Conservation (phyloP, 2,113 vertebrate species). For the Mormyrus iriodes region DNA sequence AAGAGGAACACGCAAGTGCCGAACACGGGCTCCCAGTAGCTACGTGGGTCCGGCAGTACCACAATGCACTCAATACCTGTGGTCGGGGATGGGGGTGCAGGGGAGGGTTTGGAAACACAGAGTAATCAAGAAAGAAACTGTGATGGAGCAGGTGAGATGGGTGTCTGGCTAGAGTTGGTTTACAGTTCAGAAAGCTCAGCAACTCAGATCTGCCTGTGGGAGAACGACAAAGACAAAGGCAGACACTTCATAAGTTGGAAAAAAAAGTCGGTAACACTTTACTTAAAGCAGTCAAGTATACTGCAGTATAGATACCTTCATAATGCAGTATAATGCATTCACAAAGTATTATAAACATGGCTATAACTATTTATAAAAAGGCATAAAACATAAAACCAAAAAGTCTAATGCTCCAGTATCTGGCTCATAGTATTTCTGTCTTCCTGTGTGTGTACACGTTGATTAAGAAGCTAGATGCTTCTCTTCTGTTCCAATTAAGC, state of each 20-base stretch:
- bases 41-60: conserved; percentile 80
- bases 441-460: neutral
- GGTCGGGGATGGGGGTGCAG: neutral
- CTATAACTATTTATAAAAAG: neutral
- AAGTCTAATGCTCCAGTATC: neutral
- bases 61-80: conserved; percentile 71
- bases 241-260: neutral
- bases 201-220: neutral
- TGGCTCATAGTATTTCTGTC: neutral
- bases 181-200: neutral
- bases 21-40: conserved; percentile 91
- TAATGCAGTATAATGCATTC: neutral
- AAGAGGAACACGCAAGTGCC: conserved; percentile 97
- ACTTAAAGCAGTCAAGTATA: neutral
- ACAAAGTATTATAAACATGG: neutral
- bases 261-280: neutral
- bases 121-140: neutral
- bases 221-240: neutral
- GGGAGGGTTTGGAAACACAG: neutral
- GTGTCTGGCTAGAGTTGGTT: neutral
- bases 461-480: neutral
- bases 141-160: neutral
- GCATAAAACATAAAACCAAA: too few species aligned
- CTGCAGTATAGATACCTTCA: neutral
- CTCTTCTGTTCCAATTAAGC: neutral